Conservation (phyloP, 2,797 vertebrate genomes). For the Peromyscus aztecus region DNA sequence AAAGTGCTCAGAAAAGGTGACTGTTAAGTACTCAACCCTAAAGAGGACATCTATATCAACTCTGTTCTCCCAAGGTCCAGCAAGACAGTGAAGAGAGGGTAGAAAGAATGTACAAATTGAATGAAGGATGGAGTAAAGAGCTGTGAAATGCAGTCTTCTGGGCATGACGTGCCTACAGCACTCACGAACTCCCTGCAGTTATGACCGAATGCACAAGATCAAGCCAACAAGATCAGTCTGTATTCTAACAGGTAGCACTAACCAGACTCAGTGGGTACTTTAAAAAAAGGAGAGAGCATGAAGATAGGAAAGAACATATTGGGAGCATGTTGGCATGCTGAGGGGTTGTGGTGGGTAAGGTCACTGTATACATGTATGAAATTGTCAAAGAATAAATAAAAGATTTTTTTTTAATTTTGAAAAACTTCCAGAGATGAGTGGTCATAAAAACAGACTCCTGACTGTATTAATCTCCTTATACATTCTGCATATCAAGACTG, state of each 20-base stretch:
- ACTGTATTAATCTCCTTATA: neutral
- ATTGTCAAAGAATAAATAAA: neutral
- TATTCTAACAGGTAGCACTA: neutral
- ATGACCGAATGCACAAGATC: neutral
- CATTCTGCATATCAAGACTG: neutral
- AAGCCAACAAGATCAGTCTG: neutral
- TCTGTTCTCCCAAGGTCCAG: neutral
- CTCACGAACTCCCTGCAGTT: neutral
- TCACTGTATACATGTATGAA: neutral
- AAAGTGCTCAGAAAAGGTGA: neutral
- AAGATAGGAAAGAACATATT: neutral
- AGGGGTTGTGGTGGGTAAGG: neutral
- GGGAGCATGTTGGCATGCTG: neutral
- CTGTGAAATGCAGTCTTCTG: neutral
- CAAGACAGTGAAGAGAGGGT: neutral
- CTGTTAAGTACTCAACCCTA: neutral
- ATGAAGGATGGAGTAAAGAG: neutral
- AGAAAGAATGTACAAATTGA: neutral
- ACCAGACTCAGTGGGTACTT: neutral
- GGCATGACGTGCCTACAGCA: neutral
- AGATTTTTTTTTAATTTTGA: neutral
- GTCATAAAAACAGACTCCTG: neutral
- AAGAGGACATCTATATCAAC: neutral
- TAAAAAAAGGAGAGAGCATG: neutral
- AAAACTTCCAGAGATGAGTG: neutral